Evolutionary conservation across 2,888 invertebrate genomes (phyloP).

Genomic region (Stictocephala bisonia): DNA sequence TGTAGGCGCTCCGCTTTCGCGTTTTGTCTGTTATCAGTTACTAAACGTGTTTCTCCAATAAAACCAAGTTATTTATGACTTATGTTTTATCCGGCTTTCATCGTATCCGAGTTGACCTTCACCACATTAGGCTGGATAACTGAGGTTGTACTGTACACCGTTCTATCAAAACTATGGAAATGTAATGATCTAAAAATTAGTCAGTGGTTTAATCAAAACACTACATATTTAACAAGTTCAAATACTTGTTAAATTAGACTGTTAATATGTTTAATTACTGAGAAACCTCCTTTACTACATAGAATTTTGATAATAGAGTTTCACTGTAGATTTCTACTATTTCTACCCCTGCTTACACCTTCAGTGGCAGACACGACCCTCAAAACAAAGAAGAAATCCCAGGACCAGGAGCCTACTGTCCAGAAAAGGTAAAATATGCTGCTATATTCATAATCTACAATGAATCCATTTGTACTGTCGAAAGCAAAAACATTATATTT

Average conservation of each 20-base stretch:
- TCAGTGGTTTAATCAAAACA: too few species aligned
- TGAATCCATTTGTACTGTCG: background rate
- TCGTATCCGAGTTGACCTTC: too few species aligned
- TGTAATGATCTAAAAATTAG: background rate
- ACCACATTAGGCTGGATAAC: too few species aligned
- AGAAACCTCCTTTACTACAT: background rate
- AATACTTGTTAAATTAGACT: background rate
- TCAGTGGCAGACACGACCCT: background rate
- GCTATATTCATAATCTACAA: too few species aligned
- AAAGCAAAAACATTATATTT: background rate
- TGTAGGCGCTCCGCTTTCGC: too few species aligned
- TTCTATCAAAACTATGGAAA: too few species aligned
- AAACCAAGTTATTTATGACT: too few species aligned
- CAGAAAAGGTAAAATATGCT: conserved; percentile 76
- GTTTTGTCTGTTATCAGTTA: too few species aligned
- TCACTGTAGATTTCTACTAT: conserved; percentile 3
- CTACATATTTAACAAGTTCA: too few species aligned
- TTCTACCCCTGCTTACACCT: background rate
- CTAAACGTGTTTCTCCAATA: too few species aligned
- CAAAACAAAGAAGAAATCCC: background rate
- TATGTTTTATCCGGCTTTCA: too few species aligned
- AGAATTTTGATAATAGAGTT: background rate
- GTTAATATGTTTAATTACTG: background rate
- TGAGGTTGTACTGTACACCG: too few species aligned
- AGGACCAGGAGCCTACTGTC: conserved; percentile 93